Base-by-base conservation (phyloP, 2,888 invertebrate species). In the Melolontha melolontha region DNA sequence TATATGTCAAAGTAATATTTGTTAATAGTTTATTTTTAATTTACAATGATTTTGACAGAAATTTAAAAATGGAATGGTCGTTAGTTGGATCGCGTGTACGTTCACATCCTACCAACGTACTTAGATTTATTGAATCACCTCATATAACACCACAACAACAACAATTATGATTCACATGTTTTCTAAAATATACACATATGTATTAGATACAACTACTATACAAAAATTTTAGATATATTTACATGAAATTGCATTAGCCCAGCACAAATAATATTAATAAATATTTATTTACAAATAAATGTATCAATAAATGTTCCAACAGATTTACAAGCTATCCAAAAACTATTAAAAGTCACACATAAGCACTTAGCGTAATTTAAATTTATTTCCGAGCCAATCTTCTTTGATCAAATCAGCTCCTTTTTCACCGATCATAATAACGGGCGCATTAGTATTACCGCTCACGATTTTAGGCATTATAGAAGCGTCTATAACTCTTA, bases 391-490 rank as follows among this genome's bases (percentile, higher is more conserved):
- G 74, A 89, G 79, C 94, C 94, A 95, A 82, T 94, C 94, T 81
- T 91, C 89, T 82, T 95, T 95, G 67, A 95, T 90, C 77, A 95
- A 85, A 84, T 95, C 95, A 0, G 95, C 88, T 5, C 94, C 95
- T 80, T 95, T 95, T 79, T 96, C 95, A 0, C 90, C 95, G 34
- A 95, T 93, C 95, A 95, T 95, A 57, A 95, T 93, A n/a, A 91
- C 91, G 0, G 95, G 94, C 0, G 95, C 96, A 81, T 95, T 95
- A 0, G 95, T 95, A 78, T 96, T 95, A 6, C 95, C 95, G 77
- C 94, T 94, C 29, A 91, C 91, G 74, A 95, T 93, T 1, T 92
- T 92, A 0, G 95, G 95, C 94, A 95, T 95, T 74, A 95, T 90
- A 76, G 93, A 93, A 34, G 94, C 94, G 79, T 95, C 95, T 74